Evolutionary conservation across 2,797 vertebrate species (phyloP), one percentile per base, ranked within the genome.

Genomic region (Bovichtus variegatus): DNA sequence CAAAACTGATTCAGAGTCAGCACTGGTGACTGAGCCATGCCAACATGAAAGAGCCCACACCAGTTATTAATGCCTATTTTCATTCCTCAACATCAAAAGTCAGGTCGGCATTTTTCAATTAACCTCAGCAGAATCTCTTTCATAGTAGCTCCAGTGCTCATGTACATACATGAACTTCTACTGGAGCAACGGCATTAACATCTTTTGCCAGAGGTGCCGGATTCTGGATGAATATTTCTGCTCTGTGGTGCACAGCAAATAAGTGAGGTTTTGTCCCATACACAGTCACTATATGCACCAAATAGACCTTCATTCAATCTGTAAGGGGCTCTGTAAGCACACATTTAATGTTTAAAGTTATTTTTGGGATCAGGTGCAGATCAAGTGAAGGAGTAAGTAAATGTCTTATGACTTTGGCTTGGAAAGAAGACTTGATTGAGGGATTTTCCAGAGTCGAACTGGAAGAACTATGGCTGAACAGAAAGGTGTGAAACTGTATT

Each of bases 41-140:
- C 13, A 15, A 59, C 72, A 67, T 41, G 38, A 82, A 46, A 57
- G 61, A 57, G n/a, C 5, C 27, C 11, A 5, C 34, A 57, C 1
- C 21, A 12, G 31, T 62, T 54, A 62, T 74, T 43, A 66, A 64
- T 9, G 1, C 40, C 6, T n/a, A n/a, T 36, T 46, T 62, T 51
- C 60, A 66, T 19, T 62, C 51, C 27, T 66, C 43, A 11, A 67
- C 57, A 63, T 62, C 67, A 72, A 31, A 68, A 40, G 60, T 74
- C 60, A 25, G 15, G 49, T 43, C 10, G 0, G 15, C 15, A 16
- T 38, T 65, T 70, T 73, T 27, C 41, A 78, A 68, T 71, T 76
- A 71, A 76, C 67, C 47, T 50, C 46, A 18, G 51, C 40, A 5
- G 34, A 53, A 15, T 18, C 27, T 60, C 19, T 78, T 27, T 34